These are phyloP conservation scores for Drosophila colorata DNA, from an alignment of 2,888 invertebrate species.

Conservation along the genomic window DNA sequence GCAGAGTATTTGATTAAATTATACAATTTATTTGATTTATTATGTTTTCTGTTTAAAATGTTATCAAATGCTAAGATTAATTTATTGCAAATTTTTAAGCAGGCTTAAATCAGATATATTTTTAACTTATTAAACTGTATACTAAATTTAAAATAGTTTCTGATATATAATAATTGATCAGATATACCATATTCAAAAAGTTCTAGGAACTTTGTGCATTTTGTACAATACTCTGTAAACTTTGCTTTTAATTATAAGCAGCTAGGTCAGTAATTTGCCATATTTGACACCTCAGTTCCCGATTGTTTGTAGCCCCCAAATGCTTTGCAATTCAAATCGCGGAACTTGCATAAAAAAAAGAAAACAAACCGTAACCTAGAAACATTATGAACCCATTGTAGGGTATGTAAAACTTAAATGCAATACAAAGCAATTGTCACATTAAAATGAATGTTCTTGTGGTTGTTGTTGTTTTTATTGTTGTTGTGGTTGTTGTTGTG, in stretches of 20 bases:
- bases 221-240: background rate
- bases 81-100: too few species aligned
- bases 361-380: constrained; percentile 18
- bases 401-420: constrained; percentile 42
- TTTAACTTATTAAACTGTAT: background rate
- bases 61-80: too few species aligned
- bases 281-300: constrained; percentile 10
- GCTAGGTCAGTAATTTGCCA: constrained; percentile 12
- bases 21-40: background rate
- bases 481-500: constrained; percentile 18
- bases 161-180: too few species aligned
- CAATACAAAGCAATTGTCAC: constrained; percentile 50
- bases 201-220: too few species aligned
- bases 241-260: constrained; percentile 1
- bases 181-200: too few species aligned
- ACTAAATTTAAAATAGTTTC: background rate
- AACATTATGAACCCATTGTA: constrained; percentile 47
- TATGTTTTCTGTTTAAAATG: background rate
- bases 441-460: constrained; percentile 55
- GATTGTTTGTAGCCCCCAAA: constrained; percentile 1
- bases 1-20: background rate
- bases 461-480: constrained; percentile 22
- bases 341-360: constrained; percentile 32
- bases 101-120: too few species aligned
- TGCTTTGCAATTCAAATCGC: constrained; percentile 47